These are phyloP conservation scores for Gavialis gangeticus DNA, from an alignment of 2,113 vertebrate genomes.

Conservation along the genomic window DNA sequence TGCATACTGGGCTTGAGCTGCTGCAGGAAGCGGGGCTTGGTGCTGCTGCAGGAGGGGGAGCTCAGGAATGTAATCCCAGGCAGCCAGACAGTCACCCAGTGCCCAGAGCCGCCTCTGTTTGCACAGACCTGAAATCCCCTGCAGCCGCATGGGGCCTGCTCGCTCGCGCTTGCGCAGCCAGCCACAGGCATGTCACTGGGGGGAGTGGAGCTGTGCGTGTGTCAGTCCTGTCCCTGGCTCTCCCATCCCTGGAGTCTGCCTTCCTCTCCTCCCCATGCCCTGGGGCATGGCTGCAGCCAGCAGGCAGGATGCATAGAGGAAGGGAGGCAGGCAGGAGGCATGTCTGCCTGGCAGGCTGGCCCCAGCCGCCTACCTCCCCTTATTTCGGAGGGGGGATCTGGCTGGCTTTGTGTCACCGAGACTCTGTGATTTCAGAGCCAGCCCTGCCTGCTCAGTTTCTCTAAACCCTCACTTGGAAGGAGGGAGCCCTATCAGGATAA, in stretches of 20 bases:
- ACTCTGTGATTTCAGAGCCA: constrained; percentile 72
- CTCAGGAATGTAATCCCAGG: neutral
- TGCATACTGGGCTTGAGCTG: too few relatives aligned
- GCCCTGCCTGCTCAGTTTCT: constrained; percentile 77
- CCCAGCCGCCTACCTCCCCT: neutral
- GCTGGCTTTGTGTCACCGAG: constrained; percentile 74
- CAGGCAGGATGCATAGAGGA: neutral
- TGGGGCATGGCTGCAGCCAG: neutral
- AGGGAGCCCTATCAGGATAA: constrained; percentile 83
- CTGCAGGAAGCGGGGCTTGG: fast-evolving
- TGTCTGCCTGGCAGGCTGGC: neutral
- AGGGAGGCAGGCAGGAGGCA: neutral
- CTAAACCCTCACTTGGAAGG: constrained; percentile 74
- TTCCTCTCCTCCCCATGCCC: neutral
- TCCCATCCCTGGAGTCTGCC: neutral
- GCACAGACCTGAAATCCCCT: neutral
- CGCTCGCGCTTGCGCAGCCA: neutral
- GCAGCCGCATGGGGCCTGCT: neutral
- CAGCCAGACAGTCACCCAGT: neutral
- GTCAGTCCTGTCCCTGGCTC: too few relatives aligned
- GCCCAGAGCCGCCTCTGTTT: neutral
- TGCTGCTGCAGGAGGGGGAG: neutral
- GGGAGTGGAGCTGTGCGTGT: neutral
- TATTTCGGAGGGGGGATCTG: neutral
- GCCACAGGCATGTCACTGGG: neutral